Conservation (phyloP, 2,113 vertebrate genomes). For the Lepidothrix coronata region DNA sequence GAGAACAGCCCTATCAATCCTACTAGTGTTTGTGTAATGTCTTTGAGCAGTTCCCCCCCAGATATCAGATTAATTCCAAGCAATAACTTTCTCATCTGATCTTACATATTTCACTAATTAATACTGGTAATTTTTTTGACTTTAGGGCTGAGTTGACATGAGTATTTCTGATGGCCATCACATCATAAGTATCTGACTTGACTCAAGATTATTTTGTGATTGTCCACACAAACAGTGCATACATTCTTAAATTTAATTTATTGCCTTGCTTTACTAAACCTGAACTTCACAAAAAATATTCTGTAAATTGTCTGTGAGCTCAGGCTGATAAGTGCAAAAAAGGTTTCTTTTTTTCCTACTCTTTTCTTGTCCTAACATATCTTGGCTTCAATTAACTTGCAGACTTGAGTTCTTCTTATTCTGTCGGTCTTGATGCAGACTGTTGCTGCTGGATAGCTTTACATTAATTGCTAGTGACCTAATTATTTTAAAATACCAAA, state of each 20-base stretch:
- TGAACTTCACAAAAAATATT: background rate
- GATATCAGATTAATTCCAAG: slow-evolving; percentile 48
- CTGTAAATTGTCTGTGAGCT: background rate
- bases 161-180: slow-evolving; percentile 48
- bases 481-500: background rate
- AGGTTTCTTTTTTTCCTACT: background rate
- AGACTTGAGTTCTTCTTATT: background rate
- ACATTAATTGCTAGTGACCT: background rate
- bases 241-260: background rate
- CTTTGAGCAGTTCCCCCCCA: slow-evolving; percentile 18
- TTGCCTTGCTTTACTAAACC: background rate
- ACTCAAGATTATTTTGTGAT: slow-evolving; percentile 54
- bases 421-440: background rate
- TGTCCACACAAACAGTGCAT: background rate
- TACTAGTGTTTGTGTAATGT: slow-evolving; percentile 1
- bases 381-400: background rate
- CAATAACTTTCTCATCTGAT: slow-evolving; percentile 49
- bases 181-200: slow-evolving; percentile 66
- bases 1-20: background rate
- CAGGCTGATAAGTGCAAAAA: background rate
- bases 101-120: slow-evolving; percentile 33
- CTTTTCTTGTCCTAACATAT: background rate
- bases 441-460: background rate
- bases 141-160: slow-evolving; percentile 24
- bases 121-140: slow-evolving; percentile 56